These are phyloP conservation scores for Anoplophora glabripennis DNA, from an alignment of 1,140 invertebrate genomes.

Conservation along the genomic window DNA sequence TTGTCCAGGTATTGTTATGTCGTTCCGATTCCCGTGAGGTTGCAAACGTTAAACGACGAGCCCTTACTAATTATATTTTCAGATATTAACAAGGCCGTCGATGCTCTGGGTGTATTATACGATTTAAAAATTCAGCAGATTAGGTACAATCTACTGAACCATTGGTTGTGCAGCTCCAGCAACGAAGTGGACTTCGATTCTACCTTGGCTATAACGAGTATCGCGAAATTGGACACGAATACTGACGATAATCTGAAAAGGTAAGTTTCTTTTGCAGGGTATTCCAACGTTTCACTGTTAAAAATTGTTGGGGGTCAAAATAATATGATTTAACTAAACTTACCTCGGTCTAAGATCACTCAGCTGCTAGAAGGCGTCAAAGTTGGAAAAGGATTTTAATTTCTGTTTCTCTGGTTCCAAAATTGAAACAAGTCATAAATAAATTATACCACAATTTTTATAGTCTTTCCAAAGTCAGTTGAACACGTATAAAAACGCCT, in stretches of 20 bases:
- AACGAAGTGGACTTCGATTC: conserved; percentile 20
- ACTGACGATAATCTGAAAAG: conserved; percentile 28
- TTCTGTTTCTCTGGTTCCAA: too few relatives aligned
- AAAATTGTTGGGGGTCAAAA: too few relatives aligned
- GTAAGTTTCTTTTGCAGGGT: too few relatives aligned
- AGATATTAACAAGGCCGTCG: conserved; percentile 41
- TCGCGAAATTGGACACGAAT: neutral
- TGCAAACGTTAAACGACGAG: neutral
- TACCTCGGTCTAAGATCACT: too few relatives aligned
- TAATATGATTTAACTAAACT: too few relatives aligned
- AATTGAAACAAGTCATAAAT: too few relatives aligned
- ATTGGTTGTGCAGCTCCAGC: conserved; percentile 22
- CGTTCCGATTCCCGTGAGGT: neutral
- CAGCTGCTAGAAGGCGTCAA: too few relatives aligned
- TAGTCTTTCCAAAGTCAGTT: too few relatives aligned
- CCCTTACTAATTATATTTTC: conserved; percentile 24
- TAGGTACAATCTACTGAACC: conserved; percentile 20
- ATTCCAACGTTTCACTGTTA: too few relatives aligned
- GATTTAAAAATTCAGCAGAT: conserved; percentile 26
- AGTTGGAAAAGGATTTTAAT: too few relatives aligned
- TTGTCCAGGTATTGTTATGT: conserved; percentile 31
- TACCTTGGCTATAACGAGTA: neutral
- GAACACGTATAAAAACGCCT: too few relatives aligned
- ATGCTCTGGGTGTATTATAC: conserved; percentile 35
- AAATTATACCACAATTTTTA: too few relatives aligned